Evolutionary conservation across 2,113 vertebrate species (phyloP).

Genomic region (Arizona elegans): DNA sequence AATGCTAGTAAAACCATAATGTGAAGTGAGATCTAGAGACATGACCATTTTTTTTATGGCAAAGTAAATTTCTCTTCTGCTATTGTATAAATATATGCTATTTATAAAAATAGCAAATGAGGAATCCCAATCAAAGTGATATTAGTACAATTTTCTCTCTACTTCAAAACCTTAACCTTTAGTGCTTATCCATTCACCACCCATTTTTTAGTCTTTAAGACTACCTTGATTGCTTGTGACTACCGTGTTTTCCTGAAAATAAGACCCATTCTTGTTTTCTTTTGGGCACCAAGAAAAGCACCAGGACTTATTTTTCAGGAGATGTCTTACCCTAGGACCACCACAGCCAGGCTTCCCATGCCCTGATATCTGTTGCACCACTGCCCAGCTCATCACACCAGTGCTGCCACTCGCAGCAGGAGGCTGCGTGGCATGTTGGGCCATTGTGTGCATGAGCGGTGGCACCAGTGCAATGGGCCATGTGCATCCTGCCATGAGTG

Average conservation of each 20-base stretch:
- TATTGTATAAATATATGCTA: neutral
- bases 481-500: rapidly evolving
- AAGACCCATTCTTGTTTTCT: too few species aligned
- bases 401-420: neutral
- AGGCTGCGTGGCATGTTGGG: neutral
- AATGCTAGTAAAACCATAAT: neutral
- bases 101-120: neutral
- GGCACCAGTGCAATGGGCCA: neutral
- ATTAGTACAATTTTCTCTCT: neutral
- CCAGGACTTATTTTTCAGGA: too few species aligned
- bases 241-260: neutral
- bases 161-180: neutral
- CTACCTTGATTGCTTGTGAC: neutral
- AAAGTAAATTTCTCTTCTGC: neutral
- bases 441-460: neutral
- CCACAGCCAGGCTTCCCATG: neutral
- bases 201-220: neutral
- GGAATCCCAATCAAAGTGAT: neutral
- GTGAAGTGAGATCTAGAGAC: neutral
- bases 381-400: too few species aligned
- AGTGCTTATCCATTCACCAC: neutral
- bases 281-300: too few species aligned
- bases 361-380: neutral
- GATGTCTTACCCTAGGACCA: neutral
- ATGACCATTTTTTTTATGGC: neutral